Conservation (phyloP, 1,140 invertebrate genomes). For the Lethocerus indicus region DNA sequence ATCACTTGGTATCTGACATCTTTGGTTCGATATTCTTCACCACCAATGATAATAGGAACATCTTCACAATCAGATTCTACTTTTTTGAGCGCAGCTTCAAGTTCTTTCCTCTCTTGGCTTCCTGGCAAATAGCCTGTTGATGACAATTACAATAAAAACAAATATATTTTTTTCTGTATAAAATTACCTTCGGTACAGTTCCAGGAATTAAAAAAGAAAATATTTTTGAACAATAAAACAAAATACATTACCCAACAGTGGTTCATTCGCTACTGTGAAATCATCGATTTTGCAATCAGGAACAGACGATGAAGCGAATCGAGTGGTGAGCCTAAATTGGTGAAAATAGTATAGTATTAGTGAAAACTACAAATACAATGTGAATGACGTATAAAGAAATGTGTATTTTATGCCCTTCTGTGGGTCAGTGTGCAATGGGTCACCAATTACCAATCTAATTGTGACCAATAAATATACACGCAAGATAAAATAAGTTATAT, state of each 20-base stretch:
- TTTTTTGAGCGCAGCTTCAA: slow-evolving; percentile 54
- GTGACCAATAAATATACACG: too few relatives aligned
- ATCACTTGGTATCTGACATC: slow-evolving; percentile 57
- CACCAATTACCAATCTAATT: too few relatives aligned
- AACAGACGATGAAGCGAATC: slow-evolving; percentile 27
- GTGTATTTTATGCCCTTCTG: too few relatives aligned
- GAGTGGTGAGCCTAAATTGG: slow-evolving; percentile 6
- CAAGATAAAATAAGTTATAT: too few relatives aligned
- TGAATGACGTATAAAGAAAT: neutral
- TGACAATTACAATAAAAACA: neutral
- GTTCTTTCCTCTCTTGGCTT: slow-evolving; percentile 58
- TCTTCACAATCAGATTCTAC: slow-evolving; percentile 51
- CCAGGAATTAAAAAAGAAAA: neutral
- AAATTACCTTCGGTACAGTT: neutral
- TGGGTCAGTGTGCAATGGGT: too few relatives aligned
- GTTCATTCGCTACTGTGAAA: slow-evolving; percentile 62
- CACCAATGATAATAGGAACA: slow-evolving; percentile 83
- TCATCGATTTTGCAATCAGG: slow-evolving; percentile 42
- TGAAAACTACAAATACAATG: neutral
- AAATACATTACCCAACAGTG: slow-evolving; percentile 35
- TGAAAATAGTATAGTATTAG: neutral
- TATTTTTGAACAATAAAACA: neutral
- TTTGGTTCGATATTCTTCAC: slow-evolving; percentile 63
- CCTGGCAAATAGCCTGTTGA: slow-evolving; percentile 52
- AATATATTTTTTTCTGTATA: neutral